Conservation (phyloP, 2,888 invertebrate genomes). For the Drosophila atripex region DNA sequence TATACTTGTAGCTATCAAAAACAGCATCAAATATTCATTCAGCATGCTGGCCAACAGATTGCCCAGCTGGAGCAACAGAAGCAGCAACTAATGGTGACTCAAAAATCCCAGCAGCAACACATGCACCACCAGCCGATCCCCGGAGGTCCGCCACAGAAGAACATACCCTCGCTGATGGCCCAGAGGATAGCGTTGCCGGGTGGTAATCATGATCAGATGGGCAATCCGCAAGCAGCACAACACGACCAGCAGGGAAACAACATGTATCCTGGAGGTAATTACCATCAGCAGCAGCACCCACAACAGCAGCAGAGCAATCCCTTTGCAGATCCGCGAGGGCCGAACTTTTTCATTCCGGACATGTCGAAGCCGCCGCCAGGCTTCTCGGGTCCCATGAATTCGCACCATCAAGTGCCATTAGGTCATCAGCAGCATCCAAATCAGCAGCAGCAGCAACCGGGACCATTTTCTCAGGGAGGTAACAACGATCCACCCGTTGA, state of each 20-base stretch:
- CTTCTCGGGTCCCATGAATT: constrained; percentile 84
- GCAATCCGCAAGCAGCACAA: constrained; percentile 63
- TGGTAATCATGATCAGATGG: constrained; percentile 53
- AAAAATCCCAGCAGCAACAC: constrained; percentile 86
- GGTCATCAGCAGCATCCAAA: constrained; percentile 51
- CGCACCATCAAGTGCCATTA: constrained; percentile 43
- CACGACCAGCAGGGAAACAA: constrained; percentile 59
- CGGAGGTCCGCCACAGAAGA: constrained; percentile 52
- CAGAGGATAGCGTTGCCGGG: constrained; percentile 83
- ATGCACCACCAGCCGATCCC: constrained; percentile 83
- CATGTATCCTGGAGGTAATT: constrained; percentile 41
- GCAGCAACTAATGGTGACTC: constrained; percentile 80
- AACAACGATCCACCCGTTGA: constrained; percentile 57
- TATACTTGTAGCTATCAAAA: constrained; percentile 88
- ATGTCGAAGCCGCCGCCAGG: constrained; percentile 94
- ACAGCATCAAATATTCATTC: constrained; percentile 97
- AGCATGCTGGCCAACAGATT: constrained; percentile 95
- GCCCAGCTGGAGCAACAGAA: constrained; percentile 93
- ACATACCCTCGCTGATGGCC: constrained; percentile 81
- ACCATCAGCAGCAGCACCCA: constrained; percentile 53
- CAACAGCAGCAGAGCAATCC: constrained; percentile 83
- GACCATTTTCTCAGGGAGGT: constrained; percentile 36
- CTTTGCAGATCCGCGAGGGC: constrained; percentile 83
- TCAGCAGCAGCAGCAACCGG: constrained; percentile 39
- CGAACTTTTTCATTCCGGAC: constrained; percentile 89